Base-by-base conservation (phyloP, 1,140 invertebrate species). In the Brachionus sp. region DNA sequence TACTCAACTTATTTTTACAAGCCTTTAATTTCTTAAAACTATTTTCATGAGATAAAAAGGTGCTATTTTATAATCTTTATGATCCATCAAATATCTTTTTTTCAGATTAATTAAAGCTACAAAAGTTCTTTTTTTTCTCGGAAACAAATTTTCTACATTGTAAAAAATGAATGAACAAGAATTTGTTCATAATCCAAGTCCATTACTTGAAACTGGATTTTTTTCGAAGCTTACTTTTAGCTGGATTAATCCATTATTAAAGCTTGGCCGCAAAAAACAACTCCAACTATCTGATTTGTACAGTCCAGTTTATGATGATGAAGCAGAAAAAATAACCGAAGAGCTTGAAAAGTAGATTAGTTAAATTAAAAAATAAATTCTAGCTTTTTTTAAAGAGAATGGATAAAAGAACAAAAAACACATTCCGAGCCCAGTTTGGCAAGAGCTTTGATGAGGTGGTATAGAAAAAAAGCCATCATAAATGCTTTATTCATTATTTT, bases 101-200 rank as follows among this genome's bases (percentile, higher is more conserved):
- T 39, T 70, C 16, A 70, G 29, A 37, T 37, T 37, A 19, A 39
- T 39, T 39, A 19, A n/a, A 39, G n/a, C 35, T 37, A 70, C 29
- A 70, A 37, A 19, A 39, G 33, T 19, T 70, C 33, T n/a, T 19
- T 70, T 42, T 70, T 70, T 70, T 23, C 1, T n/a, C n/a, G n/a
- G 19, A 39, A 12, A 9, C 7, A 12, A 66, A 35, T 35, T 66
- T n/a, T 33, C 33, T 66, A 13, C 29, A 29, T 3, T 29, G 29
- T 9, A 25, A 42, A 50, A 77, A 35, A 80, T 80, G 77, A 80
- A 80, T 42, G 77, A 80, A 35, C 33, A 66, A 19, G 50, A 57
- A 44, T 66, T 80, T 37, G 33, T 42, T 25, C 57, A 57, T 29
- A 62, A 80, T 35, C 50, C 50, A 12, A 62, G 77, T 80, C 77